phyloP scores from a whole-genome alignment of 2,113 vertebrate genomes.

The Stegostoma tigrinum region DNA sequence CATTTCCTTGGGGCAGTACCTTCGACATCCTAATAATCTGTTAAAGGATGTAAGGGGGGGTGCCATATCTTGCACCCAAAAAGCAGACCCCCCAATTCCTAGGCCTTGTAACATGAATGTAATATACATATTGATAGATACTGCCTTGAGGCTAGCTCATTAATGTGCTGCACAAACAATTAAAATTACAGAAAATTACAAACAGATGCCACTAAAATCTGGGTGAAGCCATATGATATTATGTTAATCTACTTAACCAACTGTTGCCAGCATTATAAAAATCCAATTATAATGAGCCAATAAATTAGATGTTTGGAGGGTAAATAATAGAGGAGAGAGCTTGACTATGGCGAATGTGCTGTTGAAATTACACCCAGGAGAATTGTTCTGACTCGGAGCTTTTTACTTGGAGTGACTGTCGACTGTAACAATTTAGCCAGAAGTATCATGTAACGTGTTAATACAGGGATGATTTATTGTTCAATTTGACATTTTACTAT shows the following conservation, averaged over 20 bases:
- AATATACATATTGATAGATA: background rate
- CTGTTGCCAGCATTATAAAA: background rate
- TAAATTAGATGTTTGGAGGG: background rate
- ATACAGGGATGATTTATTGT: background rate
- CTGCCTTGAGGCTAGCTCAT: background rate
- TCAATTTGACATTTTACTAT: constrained; percentile 13
- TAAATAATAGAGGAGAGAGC: background rate
- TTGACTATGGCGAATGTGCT: background rate
- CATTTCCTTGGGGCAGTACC: too few species aligned
- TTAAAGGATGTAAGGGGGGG: too few species aligned
- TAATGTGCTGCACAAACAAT: background rate
- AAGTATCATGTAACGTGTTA: background rate
- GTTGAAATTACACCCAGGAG: background rate
- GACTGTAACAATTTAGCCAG: background rate
- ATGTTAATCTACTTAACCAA: constrained; percentile 14
- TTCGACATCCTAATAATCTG: too few species aligned
- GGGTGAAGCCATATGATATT: background rate
- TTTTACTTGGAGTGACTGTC: background rate
- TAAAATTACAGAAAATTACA: background rate
- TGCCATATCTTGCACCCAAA: background rate
- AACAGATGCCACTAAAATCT: background rate
- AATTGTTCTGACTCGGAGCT: background rate
- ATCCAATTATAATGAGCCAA: background rate
- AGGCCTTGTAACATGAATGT: background rate
- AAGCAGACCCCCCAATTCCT: background rate